phyloP scores from a whole-genome alignment of 2,797 vertebrate species.

The Tapera naevia region DNA sequence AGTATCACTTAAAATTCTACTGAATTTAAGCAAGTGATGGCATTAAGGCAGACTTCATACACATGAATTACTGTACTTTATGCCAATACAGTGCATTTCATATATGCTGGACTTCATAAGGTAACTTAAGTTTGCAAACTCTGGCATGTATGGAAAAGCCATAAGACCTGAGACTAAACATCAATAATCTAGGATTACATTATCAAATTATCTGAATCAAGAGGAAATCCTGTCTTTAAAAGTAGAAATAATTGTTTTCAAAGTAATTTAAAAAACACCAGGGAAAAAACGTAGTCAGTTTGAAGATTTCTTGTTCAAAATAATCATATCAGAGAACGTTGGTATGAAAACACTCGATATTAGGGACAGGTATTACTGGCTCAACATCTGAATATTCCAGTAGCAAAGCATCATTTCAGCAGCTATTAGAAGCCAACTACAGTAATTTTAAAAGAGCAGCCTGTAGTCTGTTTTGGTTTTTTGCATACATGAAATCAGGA shows the following conservation, averaged over 20 bases:
- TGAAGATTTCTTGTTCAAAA: neutral
- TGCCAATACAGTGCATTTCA: neutral
- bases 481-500: neutral
- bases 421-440: neutral
- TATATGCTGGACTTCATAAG: neutral
- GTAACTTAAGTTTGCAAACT: neutral
- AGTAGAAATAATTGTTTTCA: neutral
- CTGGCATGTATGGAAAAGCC: neutral
- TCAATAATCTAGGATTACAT: neutral
- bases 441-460: neutral
- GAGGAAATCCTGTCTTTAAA: neutral
- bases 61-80: neutral
- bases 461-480: neutral
- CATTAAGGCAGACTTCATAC: neutral
- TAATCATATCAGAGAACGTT: neutral
- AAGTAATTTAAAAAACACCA: neutral
- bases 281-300: neutral
- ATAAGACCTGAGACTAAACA: neutral
- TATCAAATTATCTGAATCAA: neutral
- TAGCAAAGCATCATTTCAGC: neutral
- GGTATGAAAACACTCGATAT: neutral
- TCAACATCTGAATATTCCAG: neutral
- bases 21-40: neutral
- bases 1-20: neutral
- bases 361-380: neutral